phyloP scores from a whole-genome alignment of 2,888 invertebrate species.

The Phaedon cochleariae region DNA sequence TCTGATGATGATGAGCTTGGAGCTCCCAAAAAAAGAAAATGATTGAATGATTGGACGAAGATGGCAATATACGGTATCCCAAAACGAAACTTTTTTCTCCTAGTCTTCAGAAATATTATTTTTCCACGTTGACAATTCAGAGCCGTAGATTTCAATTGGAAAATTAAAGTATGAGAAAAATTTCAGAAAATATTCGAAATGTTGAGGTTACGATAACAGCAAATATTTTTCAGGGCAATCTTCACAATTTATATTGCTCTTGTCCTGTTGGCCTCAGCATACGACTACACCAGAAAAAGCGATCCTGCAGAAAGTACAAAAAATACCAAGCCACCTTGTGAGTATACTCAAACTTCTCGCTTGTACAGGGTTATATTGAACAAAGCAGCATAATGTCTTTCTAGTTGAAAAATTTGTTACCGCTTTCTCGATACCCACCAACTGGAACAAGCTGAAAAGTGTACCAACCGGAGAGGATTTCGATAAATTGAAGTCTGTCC shows the following conservation, averaged over 20 bases:
- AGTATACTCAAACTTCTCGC: not conserved
- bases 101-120: no score
- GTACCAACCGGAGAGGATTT: slow-evolving; percentile 23
- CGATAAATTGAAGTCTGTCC: slow-evolving; percentile 31
- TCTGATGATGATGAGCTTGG: no score
- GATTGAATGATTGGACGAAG: no score
- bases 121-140: no score
- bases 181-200: no score
- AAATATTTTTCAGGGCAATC: slow-evolving; percentile 36
- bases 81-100: no score
- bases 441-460: slow-evolving; percentile 38
- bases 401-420: slow-evolving; percentile 37
- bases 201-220: no score
- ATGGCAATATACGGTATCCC: no score
- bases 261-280: slow-evolving; percentile 15
- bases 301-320: slow-evolving; percentile 1
- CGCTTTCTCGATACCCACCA: slow-evolving; percentile 45
- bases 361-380: not conserved
- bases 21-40: no score
- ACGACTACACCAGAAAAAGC: slow-evolving; percentile 16
- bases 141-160: no score
- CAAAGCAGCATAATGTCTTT: not conserved
- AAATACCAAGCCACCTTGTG: not conserved
- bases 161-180: no score
- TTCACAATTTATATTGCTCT: slow-evolving; percentile 20